These are phyloP conservation scores for Elanus axillaris DNA, from an alignment of 2,113 vertebrate genomes.

Conservation along the genomic window DNA sequence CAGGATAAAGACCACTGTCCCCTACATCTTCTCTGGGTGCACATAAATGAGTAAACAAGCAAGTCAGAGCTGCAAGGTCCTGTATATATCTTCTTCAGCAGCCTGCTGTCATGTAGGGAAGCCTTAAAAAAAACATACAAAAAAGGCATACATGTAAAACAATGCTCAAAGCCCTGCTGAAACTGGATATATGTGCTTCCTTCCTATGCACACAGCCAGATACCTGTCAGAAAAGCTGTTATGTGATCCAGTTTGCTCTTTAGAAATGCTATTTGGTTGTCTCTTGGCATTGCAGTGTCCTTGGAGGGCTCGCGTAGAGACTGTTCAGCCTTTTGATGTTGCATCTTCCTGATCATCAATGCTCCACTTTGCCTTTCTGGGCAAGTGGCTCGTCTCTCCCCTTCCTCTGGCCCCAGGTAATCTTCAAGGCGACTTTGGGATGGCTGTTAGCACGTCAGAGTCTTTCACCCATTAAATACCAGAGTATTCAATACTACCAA, in stretches of 20 bases:
- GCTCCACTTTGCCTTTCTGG: neutral
- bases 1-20: neutral
- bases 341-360: neutral
- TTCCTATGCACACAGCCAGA: neutral
- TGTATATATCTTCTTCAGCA: neutral
- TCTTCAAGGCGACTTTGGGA: neutral
- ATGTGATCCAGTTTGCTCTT: rapidly evolving
- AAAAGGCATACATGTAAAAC: neutral
- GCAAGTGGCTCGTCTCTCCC: rapidly evolving
- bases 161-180: neutral
- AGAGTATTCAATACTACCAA: neutral
- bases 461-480: neutral
- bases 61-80: neutral
- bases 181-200: neutral
- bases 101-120: neutral
- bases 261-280: neutral
- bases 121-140: neutral
- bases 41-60: neutral
- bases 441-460: neutral
- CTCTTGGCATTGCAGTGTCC: neutral
- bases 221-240: neutral
- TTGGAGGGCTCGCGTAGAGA: rapidly evolving
- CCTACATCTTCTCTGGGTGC: neutral
- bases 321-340: neutral
- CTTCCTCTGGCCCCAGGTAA: neutral